Evolutionary conservation across 2,888 invertebrate species (phyloP).

Genomic region (Daptonema setosum): DNA sequence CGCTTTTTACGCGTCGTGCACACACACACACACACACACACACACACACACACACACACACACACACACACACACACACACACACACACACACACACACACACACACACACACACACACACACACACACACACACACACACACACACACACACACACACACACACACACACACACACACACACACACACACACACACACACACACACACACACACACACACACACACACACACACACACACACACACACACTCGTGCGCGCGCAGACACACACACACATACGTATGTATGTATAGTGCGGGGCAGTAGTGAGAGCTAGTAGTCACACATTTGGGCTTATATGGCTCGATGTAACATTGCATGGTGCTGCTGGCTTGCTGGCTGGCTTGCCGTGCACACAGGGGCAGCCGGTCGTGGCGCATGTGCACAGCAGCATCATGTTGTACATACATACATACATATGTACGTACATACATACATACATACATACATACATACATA

Average conservation of each 20-base stretch:
- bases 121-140: conserved; percentile 1
- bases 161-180: conserved; percentile 1
- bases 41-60: conserved; percentile 1
- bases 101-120: conserved; percentile 1
- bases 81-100: conserved; percentile 1
- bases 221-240: conserved; percentile 1
- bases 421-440: no score
- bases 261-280: background rate
- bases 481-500: background rate
- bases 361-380: no score
- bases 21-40: conserved; percentile 1
- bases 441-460: no score
- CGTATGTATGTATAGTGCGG: background rate
- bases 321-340: no score
- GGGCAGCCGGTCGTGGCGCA: no score
- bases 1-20: background rate
- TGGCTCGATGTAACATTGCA: no score
- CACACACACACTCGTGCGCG: background rate
- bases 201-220: conserved; percentile 1
- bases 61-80: conserved; percentile 1
- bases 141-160: conserved; percentile 1
- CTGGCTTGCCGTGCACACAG: no score
- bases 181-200: conserved; percentile 1
- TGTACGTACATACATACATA: background rate
- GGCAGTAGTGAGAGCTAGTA: no score